These are phyloP conservation scores for Aphis gossypii DNA, from an alignment of 1,140 invertebrate genomes.

Conservation along the genomic window DNA sequence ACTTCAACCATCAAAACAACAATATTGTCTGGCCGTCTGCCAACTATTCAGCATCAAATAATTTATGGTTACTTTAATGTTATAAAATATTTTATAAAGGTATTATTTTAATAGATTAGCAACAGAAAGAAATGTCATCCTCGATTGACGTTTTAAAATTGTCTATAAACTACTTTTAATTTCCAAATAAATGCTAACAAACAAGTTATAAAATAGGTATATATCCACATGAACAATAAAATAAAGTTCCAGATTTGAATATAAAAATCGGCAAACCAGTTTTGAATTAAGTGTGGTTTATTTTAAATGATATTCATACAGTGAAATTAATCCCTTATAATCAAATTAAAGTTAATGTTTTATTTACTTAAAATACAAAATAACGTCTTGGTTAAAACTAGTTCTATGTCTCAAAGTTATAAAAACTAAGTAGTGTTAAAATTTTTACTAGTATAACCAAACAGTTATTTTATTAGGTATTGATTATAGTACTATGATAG, in stretches of 20 bases:
- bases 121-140: not conserved
- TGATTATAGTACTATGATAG: not conserved
- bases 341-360: not conserved
- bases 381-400: not conserved
- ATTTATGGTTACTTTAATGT: not conserved
- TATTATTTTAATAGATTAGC: not conserved
- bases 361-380: not conserved
- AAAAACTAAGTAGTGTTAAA: not conserved
- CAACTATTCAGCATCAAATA: slow-evolving; percentile 5
- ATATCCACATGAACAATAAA: not conserved
- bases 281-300: not conserved
- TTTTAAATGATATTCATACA: not conserved
- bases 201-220: not conserved
- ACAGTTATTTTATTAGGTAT: not conserved
- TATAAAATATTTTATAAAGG: slow-evolving; percentile 12
- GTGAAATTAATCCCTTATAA: not conserved
- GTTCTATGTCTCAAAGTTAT: not conserved
- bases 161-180: slow-evolving; percentile 18
- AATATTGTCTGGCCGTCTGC: slow-evolving; percentile 32
- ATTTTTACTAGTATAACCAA: not conserved
- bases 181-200: not conserved
- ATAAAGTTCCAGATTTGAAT: not conserved
- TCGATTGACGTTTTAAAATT: slow-evolving; percentile 18
- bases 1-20: slow-evolving; percentile 35
- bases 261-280: not conserved